Conservation (phyloP, 2,888 invertebrate genomes). For the Apamea monoglypha region DNA sequence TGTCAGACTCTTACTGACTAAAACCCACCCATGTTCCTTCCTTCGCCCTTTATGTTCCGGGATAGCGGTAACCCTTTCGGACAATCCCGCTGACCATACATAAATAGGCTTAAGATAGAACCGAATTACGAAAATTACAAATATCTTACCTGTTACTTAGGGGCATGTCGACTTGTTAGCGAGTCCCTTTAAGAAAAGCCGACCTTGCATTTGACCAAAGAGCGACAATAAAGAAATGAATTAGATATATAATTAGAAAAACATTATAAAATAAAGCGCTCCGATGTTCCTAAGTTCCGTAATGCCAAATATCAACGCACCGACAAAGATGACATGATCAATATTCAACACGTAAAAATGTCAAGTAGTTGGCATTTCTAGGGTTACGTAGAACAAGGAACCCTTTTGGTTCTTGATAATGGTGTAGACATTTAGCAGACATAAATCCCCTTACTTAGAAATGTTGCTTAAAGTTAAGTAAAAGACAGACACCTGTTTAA, state of each 20-base stretch:
- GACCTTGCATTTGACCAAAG: not conserved
- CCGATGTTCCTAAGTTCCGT: not conserved
- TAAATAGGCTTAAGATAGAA: not conserved
- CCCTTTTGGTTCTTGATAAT: not conserved
- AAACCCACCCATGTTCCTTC: too few relatives aligned
- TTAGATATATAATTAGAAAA: not conserved
- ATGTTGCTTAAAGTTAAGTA: not conserved
- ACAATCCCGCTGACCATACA: too few relatives aligned
- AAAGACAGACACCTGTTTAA: not conserved
- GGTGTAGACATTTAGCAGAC: too few relatives aligned
- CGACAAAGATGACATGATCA: slow-evolving; percentile 39
- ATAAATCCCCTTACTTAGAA: not conserved
- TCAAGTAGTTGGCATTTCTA: slow-evolving; percentile 33
- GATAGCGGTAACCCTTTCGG: too few relatives aligned
- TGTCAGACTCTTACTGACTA: too few relatives aligned
- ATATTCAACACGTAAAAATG: slow-evolving; percentile 48
- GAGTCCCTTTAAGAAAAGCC: not conserved
- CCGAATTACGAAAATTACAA: not conserved
- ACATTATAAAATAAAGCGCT: not conserved
- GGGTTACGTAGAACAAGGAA: slow-evolving; percentile 3
- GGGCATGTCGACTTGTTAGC: not conserved
- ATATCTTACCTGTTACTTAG: not conserved
- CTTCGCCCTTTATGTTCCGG: too few relatives aligned
- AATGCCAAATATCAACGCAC: slow-evolving; percentile 18
- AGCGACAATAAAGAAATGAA: not conserved